Base-by-base conservation (phyloP, 2,888 invertebrate species). In the Macaria notata region DNA sequence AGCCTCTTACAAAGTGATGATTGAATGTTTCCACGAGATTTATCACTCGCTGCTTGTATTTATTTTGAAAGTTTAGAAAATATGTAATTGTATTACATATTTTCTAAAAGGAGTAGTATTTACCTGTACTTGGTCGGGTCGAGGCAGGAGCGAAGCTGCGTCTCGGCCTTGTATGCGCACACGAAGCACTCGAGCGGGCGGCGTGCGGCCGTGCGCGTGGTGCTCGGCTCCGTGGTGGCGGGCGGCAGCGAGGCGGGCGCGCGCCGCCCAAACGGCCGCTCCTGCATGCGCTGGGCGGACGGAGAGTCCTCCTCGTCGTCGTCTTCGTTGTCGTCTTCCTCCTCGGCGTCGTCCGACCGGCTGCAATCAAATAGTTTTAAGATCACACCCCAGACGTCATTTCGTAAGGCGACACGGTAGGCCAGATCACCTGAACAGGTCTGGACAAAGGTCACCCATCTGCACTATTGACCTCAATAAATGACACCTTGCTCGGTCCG, bases 41-140 rank as follows among this genome's bases (percentile, higher is more conserved):
- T 19, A 19, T 19, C 19, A 19, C 19, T 19, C 19, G 19, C 19
- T 19, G 19, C 19, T 19, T 36, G 33, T 3, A 1, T 6, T 2
- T 36, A 36, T 36, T 36, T 36, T 36, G 33, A 3, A 36, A 36
- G 33, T 36, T 1, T 36, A 7, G 33, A 36, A 1, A 36, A 7
- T 36, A 7, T 36, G 33, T 36, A 36, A 6, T 3, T 6, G 4
- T 33, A 33, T 33, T 33, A 33, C 6, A 4, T 4, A 4, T 33
- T 4, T 33, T 33, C 4, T 36, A 6, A n/a, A n/a, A n/a, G 7
- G 4, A 6, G 7, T 38, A 36, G 9, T 42, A 36, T 1, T 5
- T 63, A 88, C 90, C 85, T 87, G 65, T 77, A 83, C 71, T 88
- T 89, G 1, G 81, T 76, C 4, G 90, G 90, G 69, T 91, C 90